Evolutionary conservation across 2,888 invertebrate genomes (phyloP).

Genomic region (Drosophila neonasuta): DNA sequence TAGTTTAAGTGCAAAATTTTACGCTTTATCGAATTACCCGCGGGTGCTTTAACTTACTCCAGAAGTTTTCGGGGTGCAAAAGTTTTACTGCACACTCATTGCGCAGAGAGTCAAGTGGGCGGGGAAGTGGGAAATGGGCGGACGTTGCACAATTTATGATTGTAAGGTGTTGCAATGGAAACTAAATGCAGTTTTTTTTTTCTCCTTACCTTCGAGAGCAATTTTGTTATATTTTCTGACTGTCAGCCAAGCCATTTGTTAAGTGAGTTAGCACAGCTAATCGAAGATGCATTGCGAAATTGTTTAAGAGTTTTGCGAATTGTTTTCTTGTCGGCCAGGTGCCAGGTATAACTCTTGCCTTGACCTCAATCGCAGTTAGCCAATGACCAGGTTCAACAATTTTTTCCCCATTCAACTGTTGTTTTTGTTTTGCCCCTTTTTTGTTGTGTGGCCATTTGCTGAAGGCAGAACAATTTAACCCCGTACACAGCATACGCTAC

Average conservation of each 20-base stretch:
- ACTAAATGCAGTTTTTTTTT: constrained; percentile 51
- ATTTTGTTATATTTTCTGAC: constrained; percentile 74
- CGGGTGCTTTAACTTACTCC: constrained; percentile 76
- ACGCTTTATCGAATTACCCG: constrained; percentile 81
- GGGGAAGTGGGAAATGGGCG: not conserved
- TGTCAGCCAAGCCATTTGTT: constrained; percentile 74
- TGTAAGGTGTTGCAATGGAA: constrained; percentile 75
- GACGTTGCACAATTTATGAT: constrained; percentile 66
- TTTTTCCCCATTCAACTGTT: constrained; percentile 9
- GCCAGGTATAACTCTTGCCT: constrained; percentile 24
- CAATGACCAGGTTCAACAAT: not conserved
- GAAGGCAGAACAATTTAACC: constrained; percentile 47
- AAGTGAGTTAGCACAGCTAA: constrained; percentile 75
- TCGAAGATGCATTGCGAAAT: constrained; percentile 56
- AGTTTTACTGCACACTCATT: constrained; percentile 51
- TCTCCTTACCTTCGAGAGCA: constrained; percentile 28
- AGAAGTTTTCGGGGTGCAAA: constrained; percentile 59
- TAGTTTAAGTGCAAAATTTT: constrained; percentile 80
- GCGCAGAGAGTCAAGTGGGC: constrained; percentile 12
- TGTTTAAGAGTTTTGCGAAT: constrained; percentile 22
- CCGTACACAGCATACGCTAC: constrained; percentile 46
- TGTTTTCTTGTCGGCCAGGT: constrained; percentile 12
- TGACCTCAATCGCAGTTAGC: constrained; percentile 50
- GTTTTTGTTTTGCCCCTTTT: constrained; percentile 28
- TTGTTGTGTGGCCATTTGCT: constrained; percentile 5